Evolutionary conservation across 2,797 vertebrate genomes (phyloP).

Genomic region (Picus viridis): DNA sequence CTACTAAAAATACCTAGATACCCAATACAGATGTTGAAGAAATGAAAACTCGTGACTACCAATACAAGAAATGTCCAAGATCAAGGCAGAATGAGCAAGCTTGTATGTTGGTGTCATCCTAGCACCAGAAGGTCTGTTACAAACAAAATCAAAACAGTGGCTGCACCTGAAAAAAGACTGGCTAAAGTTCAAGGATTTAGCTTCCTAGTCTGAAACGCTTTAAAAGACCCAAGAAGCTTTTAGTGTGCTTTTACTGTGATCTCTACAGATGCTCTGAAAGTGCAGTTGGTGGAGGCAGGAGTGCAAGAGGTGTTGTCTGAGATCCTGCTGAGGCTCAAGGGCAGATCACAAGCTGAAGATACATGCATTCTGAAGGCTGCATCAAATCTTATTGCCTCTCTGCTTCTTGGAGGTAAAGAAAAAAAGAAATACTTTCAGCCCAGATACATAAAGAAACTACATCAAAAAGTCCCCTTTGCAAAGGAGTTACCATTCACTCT

Average conservation of each 20-base stretch:
- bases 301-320: slow-evolving; percentile 86
- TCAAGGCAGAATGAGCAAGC: background rate
- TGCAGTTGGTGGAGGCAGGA: slow-evolving; percentile 87
- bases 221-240: background rate
- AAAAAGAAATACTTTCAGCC: background rate
- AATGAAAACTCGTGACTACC: background rate
- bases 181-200: background rate
- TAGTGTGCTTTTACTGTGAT: background rate
- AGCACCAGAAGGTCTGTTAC: background rate
- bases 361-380: slow-evolving; percentile 90
- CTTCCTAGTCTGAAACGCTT: background rate
- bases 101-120: background rate
- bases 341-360: slow-evolving; percentile 82
- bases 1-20: background rate
- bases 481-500: background rate
- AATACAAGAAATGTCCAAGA: background rate
- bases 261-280: slow-evolving; percentile 84
- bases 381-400: slow-evolving; percentile 89
- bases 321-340: slow-evolving; percentile 84
- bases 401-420: slow-evolving; percentile 88
- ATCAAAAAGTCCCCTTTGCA: background rate
- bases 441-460: background rate
- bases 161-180: background rate
- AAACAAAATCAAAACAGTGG: background rate
- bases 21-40: background rate